A percentile compares a stretch with the other conserved stretches of the same genome.
phyloP scores from a whole-genome alignment of 2,113 vertebrate genomes.

The Sylvilagus bachmani region DNA sequence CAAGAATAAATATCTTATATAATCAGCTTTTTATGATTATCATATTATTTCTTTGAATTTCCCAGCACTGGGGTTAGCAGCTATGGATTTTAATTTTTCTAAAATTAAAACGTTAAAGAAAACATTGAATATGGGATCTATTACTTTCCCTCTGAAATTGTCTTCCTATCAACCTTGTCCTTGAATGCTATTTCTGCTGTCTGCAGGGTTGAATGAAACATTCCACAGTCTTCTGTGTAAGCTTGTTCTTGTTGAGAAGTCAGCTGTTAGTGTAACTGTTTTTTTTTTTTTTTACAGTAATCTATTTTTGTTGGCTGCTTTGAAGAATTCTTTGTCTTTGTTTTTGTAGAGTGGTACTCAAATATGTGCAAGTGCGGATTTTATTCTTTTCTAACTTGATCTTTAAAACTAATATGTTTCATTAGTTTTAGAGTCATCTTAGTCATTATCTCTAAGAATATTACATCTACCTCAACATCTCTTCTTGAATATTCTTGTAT shows the following conservation, averaged over 20 bases:
- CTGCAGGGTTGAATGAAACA: background rate
- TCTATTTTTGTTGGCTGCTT: constrained; percentile 12
- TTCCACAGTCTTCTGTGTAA: background rate
- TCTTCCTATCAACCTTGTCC: background rate
- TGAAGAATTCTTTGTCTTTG: background rate
- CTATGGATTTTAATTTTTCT: background rate
- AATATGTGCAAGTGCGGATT: background rate
- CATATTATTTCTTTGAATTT: constrained; percentile 42
- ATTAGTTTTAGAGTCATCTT: background rate
- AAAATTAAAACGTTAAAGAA: background rate
- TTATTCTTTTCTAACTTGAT: background rate
- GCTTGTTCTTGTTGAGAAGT: background rate
- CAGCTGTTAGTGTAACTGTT: background rate
- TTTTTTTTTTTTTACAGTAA: background rate
- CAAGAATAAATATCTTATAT: background rate
- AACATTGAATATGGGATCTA: background rate
- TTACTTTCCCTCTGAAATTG: background rate
- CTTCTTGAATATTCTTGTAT: background rate
- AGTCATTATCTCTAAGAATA: background rate
- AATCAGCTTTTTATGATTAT: background rate
- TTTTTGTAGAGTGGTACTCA: background rate
- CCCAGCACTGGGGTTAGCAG: background rate
- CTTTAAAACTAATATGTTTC: background rate
- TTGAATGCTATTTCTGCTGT: background rate
- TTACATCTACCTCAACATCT: background rate